These are phyloP conservation scores for Menura novaehollandiae DNA, from an alignment of 2,113 vertebrate species.

Conservation along the genomic window DNA sequence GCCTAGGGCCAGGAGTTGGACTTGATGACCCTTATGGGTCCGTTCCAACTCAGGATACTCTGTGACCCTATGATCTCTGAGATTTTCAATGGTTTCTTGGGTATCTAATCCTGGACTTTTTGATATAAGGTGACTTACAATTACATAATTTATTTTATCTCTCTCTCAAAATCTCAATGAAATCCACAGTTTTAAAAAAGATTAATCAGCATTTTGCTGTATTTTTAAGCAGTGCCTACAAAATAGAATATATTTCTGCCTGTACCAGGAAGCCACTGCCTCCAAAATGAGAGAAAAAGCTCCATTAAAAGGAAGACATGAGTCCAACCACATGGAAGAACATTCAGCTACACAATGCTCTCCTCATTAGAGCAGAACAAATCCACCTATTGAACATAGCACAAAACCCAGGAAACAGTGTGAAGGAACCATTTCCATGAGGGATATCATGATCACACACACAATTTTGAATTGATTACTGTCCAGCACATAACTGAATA, in stretches of 20 bases:
- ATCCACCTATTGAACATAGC: not conserved
- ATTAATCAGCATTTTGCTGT: not conserved
- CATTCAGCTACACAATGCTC: not conserved
- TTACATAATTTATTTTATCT: not conserved
- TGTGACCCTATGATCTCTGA: no score
- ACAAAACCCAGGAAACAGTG: not conserved
- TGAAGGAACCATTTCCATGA: not conserved
- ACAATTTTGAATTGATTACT: not conserved
- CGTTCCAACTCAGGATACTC: not conserved
- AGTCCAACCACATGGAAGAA: not conserved
- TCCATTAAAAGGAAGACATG: not conserved
- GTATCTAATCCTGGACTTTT: not conserved
- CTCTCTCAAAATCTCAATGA: not conserved
- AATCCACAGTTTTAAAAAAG: not conserved
- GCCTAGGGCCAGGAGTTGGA: not conserved
- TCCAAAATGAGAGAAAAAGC: not conserved
- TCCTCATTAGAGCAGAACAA: not conserved
- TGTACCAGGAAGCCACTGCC: not conserved
- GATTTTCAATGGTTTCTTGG: not conserved
- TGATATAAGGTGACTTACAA: not conserved
- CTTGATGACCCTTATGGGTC: not conserved
- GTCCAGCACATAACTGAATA: not conserved
- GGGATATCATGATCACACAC: not conserved
- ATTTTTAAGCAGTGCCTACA: not conserved
- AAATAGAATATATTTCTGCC: not conserved